phyloP scores from a whole-genome alignment of 2,888 invertebrate species.

The Pinctada fucata region DNA sequence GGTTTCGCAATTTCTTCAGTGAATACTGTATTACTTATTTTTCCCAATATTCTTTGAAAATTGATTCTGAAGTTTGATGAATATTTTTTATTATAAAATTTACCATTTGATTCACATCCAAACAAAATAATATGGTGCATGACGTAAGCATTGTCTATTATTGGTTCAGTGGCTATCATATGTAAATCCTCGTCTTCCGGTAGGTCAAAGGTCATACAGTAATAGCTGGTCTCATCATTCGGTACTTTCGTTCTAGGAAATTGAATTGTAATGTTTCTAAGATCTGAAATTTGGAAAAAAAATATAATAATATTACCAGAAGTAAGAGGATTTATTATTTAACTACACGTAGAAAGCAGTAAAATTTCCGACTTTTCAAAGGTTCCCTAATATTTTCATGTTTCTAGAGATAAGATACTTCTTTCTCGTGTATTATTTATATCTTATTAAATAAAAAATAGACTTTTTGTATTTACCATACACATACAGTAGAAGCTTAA shows the following conservation, averaged over 20 bases:
- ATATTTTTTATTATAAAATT: too few species aligned
- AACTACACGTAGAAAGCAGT: too few species aligned
- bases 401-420: too few species aligned
- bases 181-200: slow-evolving; percentile 51
- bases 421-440: not conserved
- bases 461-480: too few species aligned
- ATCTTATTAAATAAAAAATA: not conserved
- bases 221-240: slow-evolving; percentile 46
- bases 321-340: too few species aligned
- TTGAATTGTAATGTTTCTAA: slow-evolving; percentile 41
- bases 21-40: too few species aligned
- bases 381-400: too few species aligned
- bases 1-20: too few species aligned
- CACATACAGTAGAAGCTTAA: too few species aligned
- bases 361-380: too few species aligned
- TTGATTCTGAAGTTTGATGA: too few species aligned
- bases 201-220: slow-evolving; percentile 54
- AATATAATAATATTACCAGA: not conserved
- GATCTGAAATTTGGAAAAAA: slow-evolving; percentile 35
- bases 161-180: slow-evolving; percentile 48
- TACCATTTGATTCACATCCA: slow-evolving; percentile 29
- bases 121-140: slow-evolving; percentile 44
- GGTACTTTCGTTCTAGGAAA: slow-evolving; percentile 48
- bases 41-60: too few species aligned
- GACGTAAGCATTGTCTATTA: slow-evolving; percentile 50